Base-by-base conservation (phyloP, 2,888 invertebrate species). In the Neoascia interrupta region DNA sequence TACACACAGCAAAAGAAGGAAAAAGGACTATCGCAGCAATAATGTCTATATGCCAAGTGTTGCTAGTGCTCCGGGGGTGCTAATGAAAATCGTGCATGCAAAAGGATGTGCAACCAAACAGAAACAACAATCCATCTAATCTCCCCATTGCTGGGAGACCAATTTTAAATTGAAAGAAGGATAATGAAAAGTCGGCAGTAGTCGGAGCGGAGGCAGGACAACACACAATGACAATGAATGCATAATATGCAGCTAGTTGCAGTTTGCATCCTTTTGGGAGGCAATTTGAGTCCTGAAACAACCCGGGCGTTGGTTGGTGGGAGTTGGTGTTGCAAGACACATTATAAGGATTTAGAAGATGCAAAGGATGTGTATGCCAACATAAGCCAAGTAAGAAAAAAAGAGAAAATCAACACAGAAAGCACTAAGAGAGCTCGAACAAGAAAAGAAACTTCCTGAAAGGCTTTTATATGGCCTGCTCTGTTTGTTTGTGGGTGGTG, bases 121-220 rank as follows among this genome's bases (percentile, higher is more conserved):
- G 79, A 79, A 79, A 79, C 79, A 73, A 79, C 79, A 79, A 79
- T 79, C 79, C 79, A 73, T 79, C 79, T 79, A 79, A 79, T 79
- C 73, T 73, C 54, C 28, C 43, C 53, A 66, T 79, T 68, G 60
- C 79, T 51, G 51, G n/a, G 66, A 79, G 79, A 79, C 79, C 79
- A 79, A 79, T 79, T 79, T 79, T 73, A 79, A 79, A 79, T 73
- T 73, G 79, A 79, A 79, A 79, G 73, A 73, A 61, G 72, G 76
- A 79, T 72, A 79, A 72, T 79, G 72, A 79, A 79, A 72, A 79
- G 72, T 72, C 54, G 39, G 51, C 45, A 11, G 16, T 1, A 31
- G 47, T 11, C 13, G 56, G 18, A n/a, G 10, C 19, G 4, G 6
- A 3, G 47, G 23, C 21, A 15, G 11, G 21, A 13, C 19, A 21